Evolutionary conservation across 2,888 invertebrate genomes (phyloP).

Genomic region (Macaria notata): DNA sequence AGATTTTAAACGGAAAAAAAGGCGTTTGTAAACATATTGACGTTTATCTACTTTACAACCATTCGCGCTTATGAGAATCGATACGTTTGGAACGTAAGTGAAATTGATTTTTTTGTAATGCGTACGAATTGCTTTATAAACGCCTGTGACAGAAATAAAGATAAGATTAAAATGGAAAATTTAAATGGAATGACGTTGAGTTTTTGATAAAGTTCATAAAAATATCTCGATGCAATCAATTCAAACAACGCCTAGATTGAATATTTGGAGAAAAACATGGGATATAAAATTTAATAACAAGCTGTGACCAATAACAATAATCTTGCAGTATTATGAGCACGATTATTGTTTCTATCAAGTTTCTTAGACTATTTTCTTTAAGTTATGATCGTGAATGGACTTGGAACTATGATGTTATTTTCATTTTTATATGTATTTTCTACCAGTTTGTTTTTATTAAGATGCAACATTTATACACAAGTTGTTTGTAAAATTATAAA

Average conservation of each 20-base stretch:
- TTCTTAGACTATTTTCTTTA: conserved; percentile 9
- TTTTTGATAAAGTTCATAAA: conserved; percentile 2
- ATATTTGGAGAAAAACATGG: conserved; percentile 10
- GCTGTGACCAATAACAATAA: conserved; percentile 16
- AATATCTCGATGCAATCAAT: conserved; percentile 16
- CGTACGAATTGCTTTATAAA: conserved; percentile 20
- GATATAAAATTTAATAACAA: conserved; percentile 17
- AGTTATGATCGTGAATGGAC: neutral
- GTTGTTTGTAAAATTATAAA: too few species aligned
- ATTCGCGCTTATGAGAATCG: conserved; percentile 23
- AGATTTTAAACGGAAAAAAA: conserved; percentile 22
- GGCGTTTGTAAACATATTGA: conserved; percentile 28
- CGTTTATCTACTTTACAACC: conserved; percentile 29
- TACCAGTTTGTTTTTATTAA: too few species aligned
- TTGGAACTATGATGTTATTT: too few species aligned
- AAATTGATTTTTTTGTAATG: conserved; percentile 24
- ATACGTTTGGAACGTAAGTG: conserved; percentile 16
- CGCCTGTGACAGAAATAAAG: conserved; percentile 13
- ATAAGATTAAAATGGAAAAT: conserved; percentile 7
- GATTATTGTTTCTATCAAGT: conserved; percentile 15
- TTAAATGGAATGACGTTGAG: conserved; percentile 1
- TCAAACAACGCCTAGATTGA: conserved; percentile 13
- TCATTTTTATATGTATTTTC: too few species aligned
- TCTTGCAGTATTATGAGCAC: conserved; percentile 9
- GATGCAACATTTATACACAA: too few species aligned